phyloP scores from a whole-genome alignment of 2,113 vertebrate species.

The Formicarius rufipectus region DNA sequence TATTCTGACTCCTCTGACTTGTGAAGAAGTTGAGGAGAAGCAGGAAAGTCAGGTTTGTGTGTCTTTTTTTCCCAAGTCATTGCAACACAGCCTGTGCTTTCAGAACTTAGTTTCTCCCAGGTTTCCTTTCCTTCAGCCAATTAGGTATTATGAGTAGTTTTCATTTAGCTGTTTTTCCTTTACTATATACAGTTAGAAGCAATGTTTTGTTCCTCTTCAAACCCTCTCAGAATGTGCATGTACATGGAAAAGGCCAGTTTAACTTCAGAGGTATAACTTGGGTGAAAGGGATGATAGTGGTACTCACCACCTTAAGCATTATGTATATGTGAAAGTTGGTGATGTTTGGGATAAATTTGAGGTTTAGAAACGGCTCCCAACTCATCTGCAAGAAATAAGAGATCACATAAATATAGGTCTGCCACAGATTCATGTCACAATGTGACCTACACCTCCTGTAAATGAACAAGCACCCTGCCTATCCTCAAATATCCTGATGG shows the following conservation, averaged over 20 bases:
- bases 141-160: background rate
- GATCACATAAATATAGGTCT: background rate
- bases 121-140: background rate
- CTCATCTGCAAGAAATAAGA: background rate
- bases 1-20: background rate
- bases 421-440: background rate
- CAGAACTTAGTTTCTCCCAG: background rate
- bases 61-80: background rate
- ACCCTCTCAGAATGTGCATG: background rate
- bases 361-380: background rate
- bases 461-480: background rate
- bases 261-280: background rate
- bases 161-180: background rate
- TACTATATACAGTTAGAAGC: background rate
- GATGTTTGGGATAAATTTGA: background rate
- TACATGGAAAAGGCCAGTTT: background rate
- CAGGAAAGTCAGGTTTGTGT: background rate
- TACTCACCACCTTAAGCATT: background rate
- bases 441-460: background rate
- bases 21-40: background rate
- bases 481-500: background rate
- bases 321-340: background rate
- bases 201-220: background rate
- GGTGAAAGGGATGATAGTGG: background rate
- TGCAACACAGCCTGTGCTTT: background rate